phyloP scores from a whole-genome alignment of 2,888 invertebrate genomes.

The Crocallis elinguaria region DNA sequence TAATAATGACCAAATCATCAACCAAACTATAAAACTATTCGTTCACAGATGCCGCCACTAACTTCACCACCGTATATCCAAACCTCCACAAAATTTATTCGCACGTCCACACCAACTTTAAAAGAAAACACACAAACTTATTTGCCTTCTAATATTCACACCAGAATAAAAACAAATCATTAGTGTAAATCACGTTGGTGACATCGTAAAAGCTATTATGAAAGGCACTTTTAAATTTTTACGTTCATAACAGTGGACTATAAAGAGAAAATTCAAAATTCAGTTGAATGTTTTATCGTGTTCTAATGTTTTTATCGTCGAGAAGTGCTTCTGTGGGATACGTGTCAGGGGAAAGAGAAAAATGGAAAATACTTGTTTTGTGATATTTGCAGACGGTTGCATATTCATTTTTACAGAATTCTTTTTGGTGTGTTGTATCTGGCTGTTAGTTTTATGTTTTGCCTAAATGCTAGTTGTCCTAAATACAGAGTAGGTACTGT shows the following conservation, averaged over 20 bases:
- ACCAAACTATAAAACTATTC: constrained; percentile 34
- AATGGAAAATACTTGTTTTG: constrained; percentile 73
- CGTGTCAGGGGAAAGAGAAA: constrained; percentile 36
- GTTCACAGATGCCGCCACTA: constrained; percentile 47
- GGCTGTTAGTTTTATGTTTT: no score
- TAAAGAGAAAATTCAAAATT: constrained; percentile 62
- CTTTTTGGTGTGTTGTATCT: no score
- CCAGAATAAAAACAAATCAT: constrained; percentile 49
- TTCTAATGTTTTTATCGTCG: constrained; percentile 57
- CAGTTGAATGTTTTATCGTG: constrained; percentile 64
- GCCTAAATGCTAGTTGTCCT: no score
- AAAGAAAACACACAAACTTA: constrained; percentile 10
- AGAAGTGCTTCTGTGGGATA: constrained; percentile 39
- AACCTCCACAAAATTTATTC: neutral
- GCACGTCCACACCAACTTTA: neutral
- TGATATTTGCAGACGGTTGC: neutral
- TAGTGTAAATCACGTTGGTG: constrained; percentile 64
- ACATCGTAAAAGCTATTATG: constrained; percentile 61
- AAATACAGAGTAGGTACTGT: no score
- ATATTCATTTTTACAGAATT: no score
- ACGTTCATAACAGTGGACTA: constrained; percentile 55
- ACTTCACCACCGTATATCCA: neutral
- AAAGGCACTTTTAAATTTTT: constrained; percentile 59
- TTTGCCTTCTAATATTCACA: constrained; percentile 40
- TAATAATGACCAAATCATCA: neutral